phyloP scores from a whole-genome alignment of 2,113 vertebrate species.

The Varanus komodoensis region DNA sequence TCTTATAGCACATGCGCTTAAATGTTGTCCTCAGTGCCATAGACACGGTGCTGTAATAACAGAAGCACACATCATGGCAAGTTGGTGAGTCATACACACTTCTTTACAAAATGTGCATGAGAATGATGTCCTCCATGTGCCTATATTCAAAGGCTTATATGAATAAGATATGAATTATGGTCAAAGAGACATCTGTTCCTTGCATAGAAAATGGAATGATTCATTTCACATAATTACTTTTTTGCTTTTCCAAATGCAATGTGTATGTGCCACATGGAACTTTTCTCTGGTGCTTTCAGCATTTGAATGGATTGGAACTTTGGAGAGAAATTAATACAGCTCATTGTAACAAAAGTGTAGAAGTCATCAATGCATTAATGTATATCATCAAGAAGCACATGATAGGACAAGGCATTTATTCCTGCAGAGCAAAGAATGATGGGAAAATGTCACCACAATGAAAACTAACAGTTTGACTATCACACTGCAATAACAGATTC shows the following conservation, averaged over 20 bases:
- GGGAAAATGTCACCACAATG: neutral
- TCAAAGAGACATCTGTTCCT: neutral
- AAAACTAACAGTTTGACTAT: neutral
- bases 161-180: conserved; percentile 5
- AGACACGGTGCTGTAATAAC: neutral
- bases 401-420: neutral
- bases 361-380: neutral
- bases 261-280: neutral
- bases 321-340: neutral
- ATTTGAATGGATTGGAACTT: conserved; percentile 27
- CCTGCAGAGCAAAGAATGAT: neutral
- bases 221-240: conserved; percentile 29
- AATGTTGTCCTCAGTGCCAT: neutral
- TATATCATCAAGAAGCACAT: neutral
- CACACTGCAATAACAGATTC: neutral
- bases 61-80: conserved; percentile 14
- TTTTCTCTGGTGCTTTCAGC: neutral
- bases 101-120: conserved; percentile 13
- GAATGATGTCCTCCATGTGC: neutral
- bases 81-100: neutral
- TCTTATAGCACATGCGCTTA: conserved; percentile 26
- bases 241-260: conserved; percentile 27
- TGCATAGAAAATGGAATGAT: conserved; percentile 10
- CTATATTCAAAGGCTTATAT: too few relatives aligned
- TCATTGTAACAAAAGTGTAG: neutral